Evolutionary conservation across 2,888 invertebrate species (phyloP), one percentile per base, ranked within the genome.

Genomic region (Dinocampus coccinellae): DNA sequence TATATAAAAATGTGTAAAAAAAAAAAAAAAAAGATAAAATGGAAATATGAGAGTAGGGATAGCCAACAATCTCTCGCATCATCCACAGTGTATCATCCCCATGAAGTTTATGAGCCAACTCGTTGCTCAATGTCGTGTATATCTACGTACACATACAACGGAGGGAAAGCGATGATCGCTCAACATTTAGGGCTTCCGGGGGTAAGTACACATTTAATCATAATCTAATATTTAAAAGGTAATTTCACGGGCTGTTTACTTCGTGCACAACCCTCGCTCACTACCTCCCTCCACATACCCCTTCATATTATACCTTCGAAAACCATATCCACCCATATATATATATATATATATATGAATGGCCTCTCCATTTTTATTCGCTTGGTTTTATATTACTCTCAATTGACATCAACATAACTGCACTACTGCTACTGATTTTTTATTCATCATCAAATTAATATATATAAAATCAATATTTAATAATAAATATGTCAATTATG

Each of bases 211-310:
- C 85, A 85, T 87, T 87, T 86, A 87, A 87, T 87, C 86, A 86
- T 87, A 87, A 87, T 87, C 85, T 87, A 87, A 87, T 87, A 87
- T 87, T 87, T 87, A 87, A 87, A 86, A 86, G 86, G 87, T 87
- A 87, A 87, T 87, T 87, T 87, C 87, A 87, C 85, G 87, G 87
- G 81, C 83, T 87, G 87, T 87, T 87, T 87, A 84, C 85, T 77
- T 79, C 84, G 75, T 78, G 78, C 80, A 72, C 77, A 77, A 80
- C 78, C 78, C 74, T 71, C 71, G 66, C 75, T 72, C 72, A 71
- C 75, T 71, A 73, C 73, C 73, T 76, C 71, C 39, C 67, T 73
- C 74, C 73, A 61, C 75, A 58, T 34, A 77, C 75, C 68, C 75
- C 75, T 66, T 47, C 66, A 72, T 55, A 22, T 42, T 53, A 55